These are phyloP conservation scores for Lasioglossum marginatum DNA, from an alignment of 2,888 invertebrate species.

Conservation along the genomic window DNA sequence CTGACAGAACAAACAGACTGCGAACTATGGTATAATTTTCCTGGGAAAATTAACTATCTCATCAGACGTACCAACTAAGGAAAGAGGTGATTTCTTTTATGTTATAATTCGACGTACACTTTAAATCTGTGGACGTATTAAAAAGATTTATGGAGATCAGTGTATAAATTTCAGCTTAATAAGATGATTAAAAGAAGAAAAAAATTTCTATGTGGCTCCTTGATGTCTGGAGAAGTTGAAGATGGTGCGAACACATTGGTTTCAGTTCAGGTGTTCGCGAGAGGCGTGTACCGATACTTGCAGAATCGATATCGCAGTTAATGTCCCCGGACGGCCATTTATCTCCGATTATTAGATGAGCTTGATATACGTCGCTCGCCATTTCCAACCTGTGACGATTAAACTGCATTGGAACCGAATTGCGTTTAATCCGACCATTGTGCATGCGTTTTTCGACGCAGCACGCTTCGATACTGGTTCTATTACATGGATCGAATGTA, in stretches of 20 bases:
- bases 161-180: too few relatives aligned
- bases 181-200: too few relatives aligned
- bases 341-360: conserved; percentile 58
- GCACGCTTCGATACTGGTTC: not conserved
- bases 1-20: not conserved
- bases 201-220: not conserved
- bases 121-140: too few relatives aligned
- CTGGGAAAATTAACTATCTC: not conserved
- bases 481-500: not conserved
- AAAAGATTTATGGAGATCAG: too few relatives aligned
- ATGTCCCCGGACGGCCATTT: conserved; percentile 41
- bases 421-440: not conserved
- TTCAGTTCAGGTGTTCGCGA: not conserved
- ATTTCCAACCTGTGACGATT: not conserved
- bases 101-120: too few relatives aligned
- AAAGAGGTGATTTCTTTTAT: not conserved
- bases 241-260: not conserved
- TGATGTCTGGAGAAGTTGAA: not conserved
- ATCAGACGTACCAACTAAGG: not conserved
- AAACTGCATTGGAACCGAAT: not conserved
- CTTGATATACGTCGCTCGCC: conserved; percentile 30
- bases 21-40: not conserved
- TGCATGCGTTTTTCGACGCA: not conserved
- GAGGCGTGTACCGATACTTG: conserved; percentile 44
- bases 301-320: conserved; percentile 53